Evolutionary conservation across 1,140 invertebrate genomes (phyloP).

Genomic region (Limonius californicus): DNA sequence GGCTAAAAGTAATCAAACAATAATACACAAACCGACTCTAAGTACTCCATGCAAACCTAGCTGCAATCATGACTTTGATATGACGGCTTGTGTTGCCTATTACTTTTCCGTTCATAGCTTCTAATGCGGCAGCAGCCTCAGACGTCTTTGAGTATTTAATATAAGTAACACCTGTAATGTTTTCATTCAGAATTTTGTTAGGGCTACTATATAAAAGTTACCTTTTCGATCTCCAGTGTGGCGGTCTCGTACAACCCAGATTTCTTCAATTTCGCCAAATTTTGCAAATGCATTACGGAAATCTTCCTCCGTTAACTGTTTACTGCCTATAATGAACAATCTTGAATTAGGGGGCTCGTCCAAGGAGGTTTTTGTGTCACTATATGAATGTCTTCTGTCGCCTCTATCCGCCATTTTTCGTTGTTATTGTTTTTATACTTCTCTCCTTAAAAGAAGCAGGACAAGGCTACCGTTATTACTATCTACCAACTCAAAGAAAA

Average conservation of each 20-base stretch:
- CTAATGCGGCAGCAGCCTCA: conserved; percentile 76
- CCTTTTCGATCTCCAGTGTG: conserved; percentile 84
- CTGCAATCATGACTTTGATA: conserved; percentile 86
- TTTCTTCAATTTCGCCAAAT: conserved; percentile 82
- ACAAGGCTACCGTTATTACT: background rate
- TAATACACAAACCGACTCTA: background rate
- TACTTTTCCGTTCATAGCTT: conserved; percentile 81
- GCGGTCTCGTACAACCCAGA: conserved; percentile 85
- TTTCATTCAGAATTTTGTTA: background rate
- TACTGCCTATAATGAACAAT: conserved; percentile 84
- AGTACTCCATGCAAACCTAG: conserved; percentile 55
- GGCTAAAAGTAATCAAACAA: conserved; percentile 50
- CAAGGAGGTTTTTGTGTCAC: conserved; percentile 21
- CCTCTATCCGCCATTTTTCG: background rate
- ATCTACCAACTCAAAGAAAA: background rate
- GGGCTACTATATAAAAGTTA: conserved; percentile 37
- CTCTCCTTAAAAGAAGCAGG: too few relatives aligned
- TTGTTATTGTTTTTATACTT: background rate
- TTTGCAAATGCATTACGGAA: conserved; percentile 73
- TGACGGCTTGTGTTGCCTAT: conserved; percentile 70
- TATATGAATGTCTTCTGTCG: conserved; percentile 12
- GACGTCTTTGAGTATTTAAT: conserved; percentile 84
- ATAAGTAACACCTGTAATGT: conserved; percentile 65
- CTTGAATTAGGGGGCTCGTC: conserved; percentile 80
- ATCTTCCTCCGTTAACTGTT: conserved; percentile 75